A percentile compares a stretch with the other conserved stretches of the same genome.
Conservation (phyloP, 2,113 vertebrate species). For the Tetrax tetrax region DNA sequence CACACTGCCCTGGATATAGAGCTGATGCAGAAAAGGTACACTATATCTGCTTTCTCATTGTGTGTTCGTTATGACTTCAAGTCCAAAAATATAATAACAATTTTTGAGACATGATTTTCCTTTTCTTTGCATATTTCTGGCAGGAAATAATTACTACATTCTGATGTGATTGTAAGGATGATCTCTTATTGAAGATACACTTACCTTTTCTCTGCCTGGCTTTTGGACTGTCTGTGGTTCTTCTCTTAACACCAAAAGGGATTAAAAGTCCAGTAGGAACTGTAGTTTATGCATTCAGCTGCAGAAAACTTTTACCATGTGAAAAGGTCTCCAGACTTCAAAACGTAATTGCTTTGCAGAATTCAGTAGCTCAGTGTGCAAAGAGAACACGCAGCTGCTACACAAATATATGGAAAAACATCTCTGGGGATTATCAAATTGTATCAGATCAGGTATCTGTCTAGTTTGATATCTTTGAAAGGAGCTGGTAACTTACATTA, state of each 20-base stretch:
- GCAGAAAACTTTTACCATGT: background rate
- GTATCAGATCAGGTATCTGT: background rate
- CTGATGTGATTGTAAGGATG: background rate
- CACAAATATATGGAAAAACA: background rate
- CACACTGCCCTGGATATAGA: background rate
- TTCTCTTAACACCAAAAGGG: background rate
- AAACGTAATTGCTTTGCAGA: background rate
- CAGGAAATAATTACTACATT: background rate
- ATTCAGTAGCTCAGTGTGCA: background rate
- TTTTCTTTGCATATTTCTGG: background rate
- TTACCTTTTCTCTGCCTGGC: background rate
- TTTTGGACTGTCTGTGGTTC: background rate
- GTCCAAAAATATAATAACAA: background rate
- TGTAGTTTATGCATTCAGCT: background rate
- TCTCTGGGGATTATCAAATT: background rate
- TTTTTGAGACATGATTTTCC: background rate
- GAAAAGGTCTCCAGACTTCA: background rate
- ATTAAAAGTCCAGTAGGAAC: background rate
- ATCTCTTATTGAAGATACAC: background rate
- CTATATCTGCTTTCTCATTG: background rate
- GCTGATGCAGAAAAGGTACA: background rate
- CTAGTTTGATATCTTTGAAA: background rate
- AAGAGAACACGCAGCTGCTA: background rate
- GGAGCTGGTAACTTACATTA: background rate
- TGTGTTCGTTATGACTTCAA: background rate